Evolutionary conservation across 1,140 invertebrate genomes (phyloP), one percentile per base, ranked within the genome.

Genomic region (Pseudomyrmex flavicornis): DNA sequence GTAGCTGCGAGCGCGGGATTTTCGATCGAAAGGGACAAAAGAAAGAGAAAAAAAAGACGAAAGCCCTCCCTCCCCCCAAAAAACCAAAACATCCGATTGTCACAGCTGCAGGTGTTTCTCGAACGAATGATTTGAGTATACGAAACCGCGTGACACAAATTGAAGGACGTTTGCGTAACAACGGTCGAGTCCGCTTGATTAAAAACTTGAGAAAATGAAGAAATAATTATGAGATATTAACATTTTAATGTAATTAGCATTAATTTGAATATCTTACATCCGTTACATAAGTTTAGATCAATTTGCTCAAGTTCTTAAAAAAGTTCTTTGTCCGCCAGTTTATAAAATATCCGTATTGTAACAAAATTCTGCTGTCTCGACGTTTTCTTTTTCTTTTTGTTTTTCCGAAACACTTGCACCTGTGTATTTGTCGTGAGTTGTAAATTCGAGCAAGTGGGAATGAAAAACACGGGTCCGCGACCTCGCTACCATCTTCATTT

Each of bases 401-500:
- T 35, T 35, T 35, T 59, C 44, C 9, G 12, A 80, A 80, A 48
- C 46, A 59, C 22, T 54, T 70, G 54, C 65, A 62, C 35, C 74
- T 77, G 56, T 35, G 26, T 13, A 62, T n/a, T 52, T n/a, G 48
- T 56, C 48, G 61, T 56, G 35, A 46, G 10, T 54, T 26, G 68
- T 1, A 70, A 58, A 66, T 35, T 17, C 54, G 48, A 70, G 52
- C 62, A 48, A 52, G 7, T 50, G 35, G 46, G 22, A 69, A 50
- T 62, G 44, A 80, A 80, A 26, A 48, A 88, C 79, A 88, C 80
- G 85, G 77, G 63, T 87, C 85, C 89, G 87, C 89, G 85, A 91
- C 91, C 83, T 92, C 90, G 85, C 52, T 59, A 85, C 83, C 85
- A 88, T 88, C 76, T 91, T 92, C 84, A 88, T 92, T 92, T 90